Conservation (phyloP, 2,113 vertebrate genomes). For the Kobus ellipsiprymnus region DNA sequence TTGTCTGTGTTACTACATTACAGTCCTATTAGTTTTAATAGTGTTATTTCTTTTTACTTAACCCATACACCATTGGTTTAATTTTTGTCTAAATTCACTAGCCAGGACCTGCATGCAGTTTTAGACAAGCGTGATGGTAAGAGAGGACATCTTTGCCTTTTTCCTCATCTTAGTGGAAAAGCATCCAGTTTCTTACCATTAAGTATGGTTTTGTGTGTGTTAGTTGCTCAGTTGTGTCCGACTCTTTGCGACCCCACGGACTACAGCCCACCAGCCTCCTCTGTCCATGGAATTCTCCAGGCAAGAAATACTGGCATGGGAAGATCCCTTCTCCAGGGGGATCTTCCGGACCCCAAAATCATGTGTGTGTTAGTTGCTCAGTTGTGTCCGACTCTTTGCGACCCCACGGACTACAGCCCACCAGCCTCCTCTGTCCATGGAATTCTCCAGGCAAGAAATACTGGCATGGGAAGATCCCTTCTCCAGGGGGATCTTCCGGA, state of each 20-base stretch:
- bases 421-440: background rate
- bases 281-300: background rate
- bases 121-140: background rate
- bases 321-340: background rate
- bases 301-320: background rate
- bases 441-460: background rate
- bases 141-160: background rate
- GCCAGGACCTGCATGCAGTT: background rate
- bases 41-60: background rate
- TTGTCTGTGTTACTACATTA: background rate
- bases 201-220: background rate
- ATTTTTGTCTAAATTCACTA: background rate
- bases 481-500: background rate
- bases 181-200: background rate
- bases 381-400: accelerated
- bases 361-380: background rate
- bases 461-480: background rate
- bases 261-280: background rate
- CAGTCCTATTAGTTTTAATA: background rate
- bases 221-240: background rate
- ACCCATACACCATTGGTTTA: background rate
- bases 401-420: background rate
- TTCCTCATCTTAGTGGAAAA: background rate
- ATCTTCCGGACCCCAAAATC: background rate
- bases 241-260: background rate